Base-by-base conservation (phyloP, 2,797 vertebrate species). In the Spinus pinus region DNA sequence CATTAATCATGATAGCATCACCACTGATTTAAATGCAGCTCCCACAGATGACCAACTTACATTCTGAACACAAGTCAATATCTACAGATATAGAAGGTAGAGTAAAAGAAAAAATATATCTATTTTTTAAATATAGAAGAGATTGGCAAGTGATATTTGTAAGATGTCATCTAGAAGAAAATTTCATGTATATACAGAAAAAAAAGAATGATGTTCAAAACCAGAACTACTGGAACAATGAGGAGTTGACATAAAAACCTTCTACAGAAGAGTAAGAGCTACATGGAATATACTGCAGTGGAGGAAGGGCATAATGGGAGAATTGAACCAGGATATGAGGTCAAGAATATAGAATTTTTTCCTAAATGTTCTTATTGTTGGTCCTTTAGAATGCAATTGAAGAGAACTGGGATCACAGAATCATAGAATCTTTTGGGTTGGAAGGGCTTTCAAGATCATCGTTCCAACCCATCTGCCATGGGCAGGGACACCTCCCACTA, bases 381-480 rank as follows among this genome's bases (percentile, higher is more conserved):
- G 28, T 53, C 14, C 35, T 81, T 95, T 33, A 58, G 33, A 85
- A 87, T 0, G 19, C 15, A 87, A 12, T 23, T 46, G 50, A 80
- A 77, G 51, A 80, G 24, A 72, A 60, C 14, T 47, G 14, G 24
- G 65, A 72, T 41, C 56, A 53, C 15, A 37, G 28, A 53, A 77
- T 47, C 30, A 47, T 30, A 56, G 30, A 39, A 57, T 30, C 4
- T 6, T 17, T 86, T 61, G 7, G 12, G 31, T 27, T 62, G 31
- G 49, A 73, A 60, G 14, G 41, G 30, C 14, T 18, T 60, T 53
- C 25, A 60, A 47, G 14, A 35, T 31, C 12, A 46, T 39, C 7
- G 6, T 23, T 73, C 39, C 30, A 60, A 16, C 9, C 24, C 2
- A 0, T 8, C n/a, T 58, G 28, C 46, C 18, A 23, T 1, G 2